These are phyloP conservation scores for Caenorhabditis doughertyi DNA, from an alignment of 2,888 invertebrate species.

Conservation along the genomic window DNA sequence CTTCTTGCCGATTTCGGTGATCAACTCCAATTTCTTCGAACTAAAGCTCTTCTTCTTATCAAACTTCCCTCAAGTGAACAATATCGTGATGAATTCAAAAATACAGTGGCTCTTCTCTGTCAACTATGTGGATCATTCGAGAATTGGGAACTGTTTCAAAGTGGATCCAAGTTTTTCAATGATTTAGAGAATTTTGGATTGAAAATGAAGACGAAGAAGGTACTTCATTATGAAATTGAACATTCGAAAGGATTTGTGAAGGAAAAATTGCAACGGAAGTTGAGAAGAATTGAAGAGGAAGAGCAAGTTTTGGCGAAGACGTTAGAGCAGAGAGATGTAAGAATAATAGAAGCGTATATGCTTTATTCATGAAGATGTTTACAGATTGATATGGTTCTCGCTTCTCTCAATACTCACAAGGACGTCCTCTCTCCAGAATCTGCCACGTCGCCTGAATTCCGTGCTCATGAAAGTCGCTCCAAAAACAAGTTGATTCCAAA, in stretches of 20 bases:
- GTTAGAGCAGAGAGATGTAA: conserved; percentile 10
- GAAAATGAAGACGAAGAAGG: conserved; percentile 32
- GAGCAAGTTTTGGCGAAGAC: neutral
- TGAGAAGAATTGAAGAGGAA: conserved; percentile 18
- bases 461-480: conserved; percentile 59
- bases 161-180: conserved; percentile 6
- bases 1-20: conserved; percentile 60
- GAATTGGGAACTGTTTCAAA: conserved; percentile 54
- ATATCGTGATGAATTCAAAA: neutral
- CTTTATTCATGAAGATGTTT: neutral
- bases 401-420: conserved; percentile 23
- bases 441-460: conserved; percentile 41
- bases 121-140: conserved; percentile 47
- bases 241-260: conserved; percentile 55
- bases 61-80: neutral
- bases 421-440: conserved; percentile 14
- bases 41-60: conserved; percentile 31
- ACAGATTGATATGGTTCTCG: conserved; percentile 6
- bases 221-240: conserved; percentile 43
- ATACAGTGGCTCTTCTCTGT: conserved; percentile 54
- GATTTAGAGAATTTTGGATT: conserved; percentile 26
- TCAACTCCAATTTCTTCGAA: conserved; percentile 59
- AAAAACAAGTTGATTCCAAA: conserved; percentile 50
- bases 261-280: conserved; percentile 15
- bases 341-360: neutral